Evolutionary conservation across 2,113 vertebrate genomes (phyloP).

Genomic region (Tinamus guttatus): DNA sequence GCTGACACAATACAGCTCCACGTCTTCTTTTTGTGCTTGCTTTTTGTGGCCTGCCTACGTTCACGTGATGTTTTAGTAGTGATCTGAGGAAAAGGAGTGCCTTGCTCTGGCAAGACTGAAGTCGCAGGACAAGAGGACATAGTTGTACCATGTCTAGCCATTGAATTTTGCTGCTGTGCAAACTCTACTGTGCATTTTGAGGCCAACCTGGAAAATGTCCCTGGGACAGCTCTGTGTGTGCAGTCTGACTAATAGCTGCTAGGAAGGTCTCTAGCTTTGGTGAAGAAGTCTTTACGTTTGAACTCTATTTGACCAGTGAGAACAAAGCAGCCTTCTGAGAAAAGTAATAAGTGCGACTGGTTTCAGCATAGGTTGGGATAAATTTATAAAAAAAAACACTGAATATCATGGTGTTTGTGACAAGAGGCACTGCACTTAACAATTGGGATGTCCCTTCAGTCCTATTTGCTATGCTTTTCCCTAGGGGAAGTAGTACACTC

Average conservation of each 20-base stretch:
- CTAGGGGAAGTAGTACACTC: background rate
- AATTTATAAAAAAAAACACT: background rate
- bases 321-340: background rate
- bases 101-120: background rate
- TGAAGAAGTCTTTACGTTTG: background rate
- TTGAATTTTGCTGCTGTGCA: background rate
- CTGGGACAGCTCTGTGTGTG: background rate
- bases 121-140: no score
- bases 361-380: background rate
- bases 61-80: background rate
- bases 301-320: no score
- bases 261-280: no score
- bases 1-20: background rate
- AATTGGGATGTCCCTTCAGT: background rate
- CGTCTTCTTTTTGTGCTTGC: background rate
- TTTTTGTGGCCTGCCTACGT: background rate
- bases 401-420: background rate
- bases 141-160: background rate
- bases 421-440: background rate
- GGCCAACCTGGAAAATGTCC: background rate
- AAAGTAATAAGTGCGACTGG: background rate
- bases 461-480: background rate
- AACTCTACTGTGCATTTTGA: background rate
- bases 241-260: no score
- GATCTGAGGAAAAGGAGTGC: background rate